These are phyloP conservation scores for Habrosyne pyritoides DNA, from an alignment of 2,888 invertebrate species.

Conservation along the genomic window DNA sequence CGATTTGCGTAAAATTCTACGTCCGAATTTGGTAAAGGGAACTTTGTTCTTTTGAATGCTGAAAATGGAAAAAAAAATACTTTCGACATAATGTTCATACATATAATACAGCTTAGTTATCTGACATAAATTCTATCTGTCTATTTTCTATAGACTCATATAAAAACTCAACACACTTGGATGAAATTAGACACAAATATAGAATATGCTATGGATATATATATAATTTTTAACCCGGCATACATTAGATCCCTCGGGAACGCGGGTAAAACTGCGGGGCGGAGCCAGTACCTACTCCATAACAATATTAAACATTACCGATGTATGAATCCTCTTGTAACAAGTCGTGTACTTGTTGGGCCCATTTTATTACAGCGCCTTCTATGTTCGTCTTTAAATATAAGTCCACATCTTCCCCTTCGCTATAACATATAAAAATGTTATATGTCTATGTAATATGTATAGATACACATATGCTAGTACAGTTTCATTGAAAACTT, in stretches of 20 bases:
- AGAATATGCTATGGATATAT: not conserved
- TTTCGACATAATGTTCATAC: no score
- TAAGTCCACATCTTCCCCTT: slow-evolving; percentile 85
- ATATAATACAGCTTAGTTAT: no score
- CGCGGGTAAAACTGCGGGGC: no score
- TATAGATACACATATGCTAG: no score
- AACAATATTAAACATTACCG: slow-evolving; percentile 41
- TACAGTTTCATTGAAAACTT: no score
- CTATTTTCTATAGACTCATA: no score
- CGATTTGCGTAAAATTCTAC: slow-evolving; percentile 92
- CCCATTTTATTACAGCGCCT: slow-evolving; percentile 94
- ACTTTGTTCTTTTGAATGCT: slow-evolving; percentile 86
- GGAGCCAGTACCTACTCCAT: not conserved
- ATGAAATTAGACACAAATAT: no score
- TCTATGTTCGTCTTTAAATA: slow-evolving; percentile 92
- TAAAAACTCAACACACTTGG: no score
- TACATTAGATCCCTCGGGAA: no score
- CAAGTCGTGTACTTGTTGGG: slow-evolving; percentile 90
- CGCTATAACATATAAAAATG: slow-evolving; percentile 55
- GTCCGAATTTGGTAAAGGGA: slow-evolving; percentile 89
- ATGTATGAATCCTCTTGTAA: slow-evolving; percentile 89
- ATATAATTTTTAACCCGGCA: no score
- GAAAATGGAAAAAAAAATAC: slow-evolving; percentile 11
- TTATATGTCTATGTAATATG: slow-evolving; percentile 9
- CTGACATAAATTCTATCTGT: no score